Base-by-base conservation (phyloP, 1,140 invertebrate species). In the Centruroides sculpturatus region DNA sequence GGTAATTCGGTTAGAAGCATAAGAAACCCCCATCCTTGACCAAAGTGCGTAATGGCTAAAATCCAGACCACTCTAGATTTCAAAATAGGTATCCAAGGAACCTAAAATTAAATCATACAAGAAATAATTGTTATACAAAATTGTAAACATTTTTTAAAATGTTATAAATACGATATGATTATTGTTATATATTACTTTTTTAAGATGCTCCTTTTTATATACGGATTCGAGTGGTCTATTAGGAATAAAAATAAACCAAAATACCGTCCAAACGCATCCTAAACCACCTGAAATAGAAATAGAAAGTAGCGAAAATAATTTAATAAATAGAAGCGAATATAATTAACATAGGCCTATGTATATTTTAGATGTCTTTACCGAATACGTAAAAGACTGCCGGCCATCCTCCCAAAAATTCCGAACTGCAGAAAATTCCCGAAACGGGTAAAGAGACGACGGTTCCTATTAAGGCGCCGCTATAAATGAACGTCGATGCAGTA, bases 21-120 rank as follows among this genome's bases (percentile, higher is more conserved):
- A 75, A 95, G 94, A 76, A 92, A 94, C 1, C 91, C 89, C 77
- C 92, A 97, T 57, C 94, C 91, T 60, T 89, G 90, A 59, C 86
- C 83, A 47, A 83, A 87, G 71, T 97, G 91, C 0, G 87, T 89
- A 36, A 92, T 74, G 56, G 94, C 81, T 69, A 95, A 90, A 4
- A 92, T 90, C 89, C 90, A 94, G 4, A 97, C 89, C 0, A 90
- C 85, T 1, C 79, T 69, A 0, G 91, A 92, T 0, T 80, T 83
- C 8, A 95, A 73, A 63, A 97, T 80, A 23, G 77, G 68, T 51
- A 75, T 76, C 92, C 91, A 95, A 0, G 92, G 90, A 6, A 41
- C 0, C 41, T 41, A 41, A 41, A 41, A 41, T 41, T 41, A 41
- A 41, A 41, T 41, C 8, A 5, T 5, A 41, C 41, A 41, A 41